Conservation (phyloP, 2,888 invertebrate species). For the Plebejus anna region DNA sequence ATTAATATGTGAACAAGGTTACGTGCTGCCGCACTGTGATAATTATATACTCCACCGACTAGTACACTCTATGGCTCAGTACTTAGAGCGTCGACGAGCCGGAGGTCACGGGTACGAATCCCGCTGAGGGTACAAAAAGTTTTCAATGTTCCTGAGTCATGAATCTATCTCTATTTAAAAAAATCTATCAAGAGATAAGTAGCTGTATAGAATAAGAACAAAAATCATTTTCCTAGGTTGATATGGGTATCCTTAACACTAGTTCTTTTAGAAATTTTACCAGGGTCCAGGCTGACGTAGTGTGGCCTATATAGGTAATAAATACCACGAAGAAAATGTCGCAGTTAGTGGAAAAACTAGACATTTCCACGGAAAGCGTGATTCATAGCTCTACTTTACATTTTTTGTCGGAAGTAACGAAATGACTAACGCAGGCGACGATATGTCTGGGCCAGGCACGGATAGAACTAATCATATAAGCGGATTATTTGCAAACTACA, state of each 20-base stretch:
- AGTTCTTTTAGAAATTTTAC: too few species aligned
- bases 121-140: background rate
- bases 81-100: slow-evolving; percentile 34
- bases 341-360: slow-evolving; percentile 18
- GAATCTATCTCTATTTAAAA: background rate
- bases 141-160: background rate
- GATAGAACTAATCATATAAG: background rate
- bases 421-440: slow-evolving; percentile 32
- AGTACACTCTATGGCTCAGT: background rate
- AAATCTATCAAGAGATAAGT: background rate
- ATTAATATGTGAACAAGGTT: slow-evolving; percentile 67
- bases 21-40: slow-evolving; percentile 54
- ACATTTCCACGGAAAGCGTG: slow-evolving; percentile 17
- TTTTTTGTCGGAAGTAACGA: slow-evolving; percentile 35
- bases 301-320: background rate
- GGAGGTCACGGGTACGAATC: background rate
- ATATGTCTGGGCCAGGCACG: slow-evolving; percentile 32
- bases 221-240: too few species aligned
- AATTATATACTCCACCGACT: slow-evolving; percentile 54
- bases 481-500: background rate
- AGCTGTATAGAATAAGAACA: background rate
- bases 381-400: background rate
- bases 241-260: too few species aligned
- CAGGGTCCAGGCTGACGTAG: background rate
- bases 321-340: background rate